Evolutionary conservation across 2,888 invertebrate species (phyloP), one percentile per base, ranked within the genome.

Genomic region (Hololepta plana): DNA sequence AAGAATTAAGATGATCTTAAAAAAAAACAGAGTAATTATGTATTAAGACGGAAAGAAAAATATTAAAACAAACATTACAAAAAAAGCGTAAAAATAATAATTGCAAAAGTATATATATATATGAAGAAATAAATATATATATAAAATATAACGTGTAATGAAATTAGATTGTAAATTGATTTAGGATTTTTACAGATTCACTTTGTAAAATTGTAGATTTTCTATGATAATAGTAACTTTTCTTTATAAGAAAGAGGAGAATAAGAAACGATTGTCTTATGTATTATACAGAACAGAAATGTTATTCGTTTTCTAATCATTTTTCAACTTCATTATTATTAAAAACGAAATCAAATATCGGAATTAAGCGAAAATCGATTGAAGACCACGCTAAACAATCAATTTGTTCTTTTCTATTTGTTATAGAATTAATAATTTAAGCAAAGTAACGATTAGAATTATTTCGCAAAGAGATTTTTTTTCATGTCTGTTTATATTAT

Each of bases 211-310:
- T 42, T 43, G 45, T 47, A 47, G 46, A 46, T 51, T 51, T 50
- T 51, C 46, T 49, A 50, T 46, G 44, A 42, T 40, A 20, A 15
- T 30, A 34, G 42, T 41, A 35, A 42, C 38, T 43, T 46, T 43
- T 50, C 51, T 51, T 52, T 47, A 50, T 51, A 52, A 52, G 50
- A 51, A 50, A 50, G 49, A 46, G 43, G n/a, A n/a, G n/a, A n/a
- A n/a, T n/a, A n/a, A n/a, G 17, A 17, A 17, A 17, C 31, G 23
- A 23, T 27, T 31, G 20, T 25, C 29, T 30, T 26, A 23, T 23
- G 15, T 24, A 47, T 47, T 47, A 29, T 45, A 45, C 46, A 38
- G 30, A 36, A 36, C 32, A 24, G 10, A 17, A 19, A 19, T 30
- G 27, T 30, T 30, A 30, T 34, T 46, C 46, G 48, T 49, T 50